Percentiles rank a stretch among this genome's conserved stretches.
Evolutionary conservation across 2,113 vertebrate genomes (phyloP).

Genomic region (human (Homo sapiens)): DNA sequence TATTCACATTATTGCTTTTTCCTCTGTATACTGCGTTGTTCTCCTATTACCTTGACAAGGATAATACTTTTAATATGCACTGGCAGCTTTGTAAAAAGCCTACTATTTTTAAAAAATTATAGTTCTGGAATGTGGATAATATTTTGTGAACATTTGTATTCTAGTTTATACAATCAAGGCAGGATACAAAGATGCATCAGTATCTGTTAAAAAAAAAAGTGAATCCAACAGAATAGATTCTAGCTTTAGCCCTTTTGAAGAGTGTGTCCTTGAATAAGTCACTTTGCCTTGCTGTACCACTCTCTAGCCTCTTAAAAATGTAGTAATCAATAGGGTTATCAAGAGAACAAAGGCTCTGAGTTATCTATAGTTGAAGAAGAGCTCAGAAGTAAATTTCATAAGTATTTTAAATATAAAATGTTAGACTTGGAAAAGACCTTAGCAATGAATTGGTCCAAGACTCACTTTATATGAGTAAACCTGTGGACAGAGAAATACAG

Average conservation of each 20-base stretch:
- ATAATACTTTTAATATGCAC: background rate
- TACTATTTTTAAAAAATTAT: slow-evolving; percentile 11
- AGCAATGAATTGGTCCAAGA: background rate
- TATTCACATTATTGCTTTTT: background rate
- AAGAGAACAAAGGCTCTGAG: slow-evolving; percentile 3
- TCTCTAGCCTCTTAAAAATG: background rate
- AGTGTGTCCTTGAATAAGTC: background rate
- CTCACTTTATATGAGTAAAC: background rate
- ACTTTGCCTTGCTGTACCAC: background rate
- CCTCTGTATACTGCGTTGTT: background rate
- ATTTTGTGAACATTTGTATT: slow-evolving; percentile 1
- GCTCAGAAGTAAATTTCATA: background rate
- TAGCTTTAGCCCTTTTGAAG: background rate
- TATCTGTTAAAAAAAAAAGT: slow-evolving; percentile 15
- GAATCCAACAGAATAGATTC: background rate
- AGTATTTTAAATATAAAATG: slow-evolving; percentile 6
- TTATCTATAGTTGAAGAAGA: background rate
- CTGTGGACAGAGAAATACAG: background rate
- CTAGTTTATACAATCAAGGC: background rate
- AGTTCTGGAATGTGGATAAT: background rate
- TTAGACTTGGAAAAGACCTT: background rate
- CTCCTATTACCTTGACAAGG: slow-evolving; percentile 33
- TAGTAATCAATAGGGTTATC: background rate
- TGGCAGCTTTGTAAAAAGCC: slow-evolving; percentile 29
- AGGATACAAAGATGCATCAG: background rate